Evolutionary conservation across 2,113 vertebrate species (phyloP).

Genomic region (Colius striatus): DNA sequence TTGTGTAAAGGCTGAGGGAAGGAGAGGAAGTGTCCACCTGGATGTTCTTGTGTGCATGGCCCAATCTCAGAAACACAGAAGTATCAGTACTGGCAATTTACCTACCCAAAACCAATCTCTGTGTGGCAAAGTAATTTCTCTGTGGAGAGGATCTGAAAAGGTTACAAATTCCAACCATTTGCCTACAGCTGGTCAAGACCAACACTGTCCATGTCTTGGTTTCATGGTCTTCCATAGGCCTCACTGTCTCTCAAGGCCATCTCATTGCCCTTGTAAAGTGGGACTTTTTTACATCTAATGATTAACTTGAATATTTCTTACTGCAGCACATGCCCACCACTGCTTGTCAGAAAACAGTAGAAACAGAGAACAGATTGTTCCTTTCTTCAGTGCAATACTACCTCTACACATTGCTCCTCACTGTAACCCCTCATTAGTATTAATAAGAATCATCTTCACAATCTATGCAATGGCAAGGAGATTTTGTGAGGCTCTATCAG

Average conservation of each 20-base stretch:
- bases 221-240: background rate
- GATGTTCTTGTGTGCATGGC: background rate
- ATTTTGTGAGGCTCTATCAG: background rate
- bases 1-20: background rate
- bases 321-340: background rate
- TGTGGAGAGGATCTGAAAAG: background rate
- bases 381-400: background rate
- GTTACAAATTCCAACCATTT: background rate
- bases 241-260: background rate
- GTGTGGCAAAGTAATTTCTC: background rate
- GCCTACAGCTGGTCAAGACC: background rate
- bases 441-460: background rate
- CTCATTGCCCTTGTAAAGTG: background rate
- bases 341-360: background rate
- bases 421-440: background rate
- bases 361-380: background rate
- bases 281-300: accelerated
- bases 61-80: background rate
- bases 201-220: background rate
- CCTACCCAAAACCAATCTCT: background rate
- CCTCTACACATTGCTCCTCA: background rate
- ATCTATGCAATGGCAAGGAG: background rate
- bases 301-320: background rate
- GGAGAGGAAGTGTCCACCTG: background rate
- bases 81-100: background rate